Conservation (phyloP, 1,140 invertebrate species). For the Lordiphosa collinella region DNA sequence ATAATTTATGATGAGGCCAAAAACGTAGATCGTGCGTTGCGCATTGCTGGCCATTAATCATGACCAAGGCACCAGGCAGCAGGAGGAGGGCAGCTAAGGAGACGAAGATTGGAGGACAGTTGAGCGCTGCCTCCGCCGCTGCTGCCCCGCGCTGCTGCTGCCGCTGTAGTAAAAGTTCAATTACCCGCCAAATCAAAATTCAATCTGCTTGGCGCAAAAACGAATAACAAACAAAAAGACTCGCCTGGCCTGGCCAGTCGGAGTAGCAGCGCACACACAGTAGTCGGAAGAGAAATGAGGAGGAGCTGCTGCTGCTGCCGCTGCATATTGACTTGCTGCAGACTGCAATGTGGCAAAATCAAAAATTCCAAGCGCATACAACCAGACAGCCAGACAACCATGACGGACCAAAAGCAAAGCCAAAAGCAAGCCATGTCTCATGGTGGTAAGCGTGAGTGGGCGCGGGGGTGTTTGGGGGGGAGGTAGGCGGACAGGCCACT, state of each 20-base stretch:
- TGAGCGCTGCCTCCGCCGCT: background rate
- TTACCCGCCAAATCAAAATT: conserved; percentile 76
- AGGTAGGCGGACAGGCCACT: conserved; percentile 45
- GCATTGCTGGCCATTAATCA: conserved; percentile 75
- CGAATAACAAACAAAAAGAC: conserved; percentile 37
- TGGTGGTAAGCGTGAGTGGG: conserved; percentile 27
- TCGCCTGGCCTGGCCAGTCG: conserved; percentile 41
- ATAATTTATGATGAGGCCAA: conserved; percentile 77
- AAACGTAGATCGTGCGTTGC: conserved; percentile 76
- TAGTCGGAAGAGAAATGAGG: background rate
- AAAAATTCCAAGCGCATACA: conserved; percentile 75
- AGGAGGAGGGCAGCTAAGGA: conserved; percentile 14
- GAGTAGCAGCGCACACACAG: background rate
- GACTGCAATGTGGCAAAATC: conserved; percentile 72
- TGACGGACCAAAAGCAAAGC: conserved; percentile 36
- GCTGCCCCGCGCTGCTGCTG: conserved; percentile 8
- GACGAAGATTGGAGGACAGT: conserved; percentile 15
- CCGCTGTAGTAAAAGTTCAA: conserved; percentile 73
- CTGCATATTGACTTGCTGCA: conserved; percentile 62
- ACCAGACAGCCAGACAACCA: conserved; percentile 52
- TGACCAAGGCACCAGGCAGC: conserved; percentile 37
- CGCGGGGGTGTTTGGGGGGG: background rate
- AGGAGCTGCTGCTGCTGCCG: conserved; percentile 9
- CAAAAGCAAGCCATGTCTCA: conserved; percentile 48
- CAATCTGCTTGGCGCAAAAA: conserved; percentile 57